Conservation (phyloP, 2,888 invertebrate species). For the Protula sp. region DNA sequence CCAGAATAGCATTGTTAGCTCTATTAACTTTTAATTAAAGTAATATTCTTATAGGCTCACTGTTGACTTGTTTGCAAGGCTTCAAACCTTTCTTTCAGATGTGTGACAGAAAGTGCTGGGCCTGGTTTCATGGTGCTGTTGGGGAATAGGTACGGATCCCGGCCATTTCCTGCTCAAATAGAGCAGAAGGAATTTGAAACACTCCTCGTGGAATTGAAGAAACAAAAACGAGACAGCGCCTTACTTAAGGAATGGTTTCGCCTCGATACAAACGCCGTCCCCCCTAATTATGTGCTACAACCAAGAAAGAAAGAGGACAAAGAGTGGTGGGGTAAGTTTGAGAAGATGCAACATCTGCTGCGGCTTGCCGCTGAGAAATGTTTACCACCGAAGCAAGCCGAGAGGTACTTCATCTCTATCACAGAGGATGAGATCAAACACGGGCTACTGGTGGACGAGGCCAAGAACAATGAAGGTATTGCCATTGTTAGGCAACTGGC, state of each 20-base stretch:
- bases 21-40: too few species aligned
- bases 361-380: background rate
- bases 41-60: too few species aligned
- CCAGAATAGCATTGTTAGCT: too few species aligned
- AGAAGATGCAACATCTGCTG: constrained; percentile 6
- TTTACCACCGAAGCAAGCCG: constrained; percentile 1
- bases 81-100: constrained; percentile 5
- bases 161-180: constrained; percentile 15
- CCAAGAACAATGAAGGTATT: constrained; percentile 2
- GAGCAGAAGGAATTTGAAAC: constrained; percentile 10
- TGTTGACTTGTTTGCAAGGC: too few species aligned
- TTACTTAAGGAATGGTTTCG: constrained; percentile 7
- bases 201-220: too few species aligned
- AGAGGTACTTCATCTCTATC: constrained; percentile 27
- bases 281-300: constrained; percentile 13
- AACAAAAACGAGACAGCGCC: too few species aligned
- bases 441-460: constrained; percentile 14
- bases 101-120: constrained; percentile 16
- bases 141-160: constrained; percentile 18
- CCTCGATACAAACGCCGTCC: constrained; percentile 13
- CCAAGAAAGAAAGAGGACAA: constrained; percentile 6
- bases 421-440: constrained; percentile 19
- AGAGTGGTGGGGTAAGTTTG: constrained; percentile 15
- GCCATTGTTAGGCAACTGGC: background rate
- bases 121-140: constrained; percentile 16